Evolutionary conservation across 30 jellyfish, hydroid and myxozoan species (phyloP).

Genomic region (Turritopsis dohrnii): DNA sequence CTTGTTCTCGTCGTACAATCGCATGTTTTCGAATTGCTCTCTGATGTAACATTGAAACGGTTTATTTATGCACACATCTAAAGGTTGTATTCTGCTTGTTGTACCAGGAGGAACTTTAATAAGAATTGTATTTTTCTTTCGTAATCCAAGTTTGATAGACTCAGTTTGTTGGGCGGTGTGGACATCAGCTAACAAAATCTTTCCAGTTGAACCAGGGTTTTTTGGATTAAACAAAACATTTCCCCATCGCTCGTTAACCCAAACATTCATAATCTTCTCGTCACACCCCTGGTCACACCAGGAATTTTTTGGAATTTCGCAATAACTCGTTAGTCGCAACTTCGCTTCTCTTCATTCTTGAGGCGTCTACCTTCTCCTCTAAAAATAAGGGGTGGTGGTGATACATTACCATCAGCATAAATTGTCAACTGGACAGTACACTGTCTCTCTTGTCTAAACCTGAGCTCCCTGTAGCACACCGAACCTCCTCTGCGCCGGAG

Average conservation of each 20-base stretch:
- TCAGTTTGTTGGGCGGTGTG: conserved; percentile 6
- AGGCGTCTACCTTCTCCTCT: not conserved
- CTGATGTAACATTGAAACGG: not conserved
- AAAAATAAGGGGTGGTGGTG: not conserved
- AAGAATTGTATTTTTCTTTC: not conserved
- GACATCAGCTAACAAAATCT: not conserved
- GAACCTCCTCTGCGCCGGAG: not conserved
- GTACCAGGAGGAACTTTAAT: conserved; percentile 1
- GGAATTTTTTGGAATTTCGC: not conserved
- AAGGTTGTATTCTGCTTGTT: conserved; percentile 9
- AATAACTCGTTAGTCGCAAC: not conserved
- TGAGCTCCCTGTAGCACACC: not conserved
- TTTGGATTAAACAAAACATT: conserved; percentile 13
- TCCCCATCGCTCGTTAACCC: conserved; percentile 9
- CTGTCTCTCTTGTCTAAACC: conserved; percentile 2
- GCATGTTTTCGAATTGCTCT: not conserved
- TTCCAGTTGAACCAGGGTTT: not conserved
- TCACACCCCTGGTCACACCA: conserved; percentile 20
- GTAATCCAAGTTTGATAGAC: not conserved
- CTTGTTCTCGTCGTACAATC: not conserved
- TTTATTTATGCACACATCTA: not conserved
- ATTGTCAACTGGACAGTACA: not conserved
- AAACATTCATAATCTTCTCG: not conserved
- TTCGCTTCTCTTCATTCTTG: not conserved
- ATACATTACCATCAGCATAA: not conserved